A percentile compares a stretch with the other conserved stretches of the same genome.
These are phyloP conservation scores for Arctia plantaginis DNA, from an alignment of 2,888 invertebrate species.

Conservation along the genomic window DNA sequence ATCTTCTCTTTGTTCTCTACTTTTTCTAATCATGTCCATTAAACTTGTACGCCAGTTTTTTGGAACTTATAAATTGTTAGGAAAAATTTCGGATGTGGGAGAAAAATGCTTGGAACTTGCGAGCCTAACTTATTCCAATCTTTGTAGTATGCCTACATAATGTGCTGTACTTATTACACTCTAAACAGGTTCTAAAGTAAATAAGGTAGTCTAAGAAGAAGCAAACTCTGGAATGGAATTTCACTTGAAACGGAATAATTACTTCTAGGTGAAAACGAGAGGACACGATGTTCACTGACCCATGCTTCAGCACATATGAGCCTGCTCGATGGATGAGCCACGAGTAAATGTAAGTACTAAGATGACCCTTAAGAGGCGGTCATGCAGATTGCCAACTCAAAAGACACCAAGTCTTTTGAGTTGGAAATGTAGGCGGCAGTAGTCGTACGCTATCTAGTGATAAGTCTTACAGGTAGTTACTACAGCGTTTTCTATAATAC, in stretches of 20 bases:
- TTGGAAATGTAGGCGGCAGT: too few species aligned
- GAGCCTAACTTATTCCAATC: constrained; percentile 22
- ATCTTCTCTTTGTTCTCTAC: too few species aligned
- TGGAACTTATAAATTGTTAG: constrained; percentile 49
- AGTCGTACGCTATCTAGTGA: too few species aligned
- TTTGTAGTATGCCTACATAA: constrained; percentile 2
- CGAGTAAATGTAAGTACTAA: too few species aligned
- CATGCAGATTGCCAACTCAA: too few species aligned
- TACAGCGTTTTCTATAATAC: too few species aligned
- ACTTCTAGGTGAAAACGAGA: not conserved
- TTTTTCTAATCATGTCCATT: too few species aligned
- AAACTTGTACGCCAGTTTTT: constrained; percentile 51
- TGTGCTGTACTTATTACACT: not conserved
- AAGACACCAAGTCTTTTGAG: too few species aligned
- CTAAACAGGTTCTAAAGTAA: not conserved
- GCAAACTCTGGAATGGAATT: too few species aligned
- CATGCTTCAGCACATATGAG: too few species aligned
- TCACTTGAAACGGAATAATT: not conserved
- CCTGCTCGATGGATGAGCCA: not conserved
- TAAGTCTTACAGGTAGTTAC: too few species aligned
- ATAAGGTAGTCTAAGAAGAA: not conserved
- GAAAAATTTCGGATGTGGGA: constrained; percentile 39
- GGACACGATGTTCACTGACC: not conserved
- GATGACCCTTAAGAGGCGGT: too few species aligned
- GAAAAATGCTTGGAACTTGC: constrained; percentile 27